Base-by-base conservation (phyloP, 2,888 invertebrate genomes). In the Sesia apiformis region DNA sequence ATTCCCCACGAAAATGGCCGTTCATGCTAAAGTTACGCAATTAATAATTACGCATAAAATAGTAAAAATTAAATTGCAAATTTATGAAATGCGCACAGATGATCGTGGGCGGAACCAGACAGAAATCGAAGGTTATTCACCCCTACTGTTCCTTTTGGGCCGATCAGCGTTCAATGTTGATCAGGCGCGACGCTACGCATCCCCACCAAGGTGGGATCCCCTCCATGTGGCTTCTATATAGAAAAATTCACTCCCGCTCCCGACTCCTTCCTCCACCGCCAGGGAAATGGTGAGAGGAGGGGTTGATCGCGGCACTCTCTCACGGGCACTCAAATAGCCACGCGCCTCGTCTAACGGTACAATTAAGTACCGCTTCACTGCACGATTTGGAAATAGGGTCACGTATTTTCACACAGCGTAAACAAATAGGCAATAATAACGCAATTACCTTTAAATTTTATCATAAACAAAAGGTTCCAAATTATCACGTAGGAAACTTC, bases 131-230 rank as follows among this genome's bases (percentile, higher is more conserved):
- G 88, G 86, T 86, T 85, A 76, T 87, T 88, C 78, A 90, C 89
- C 90, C 90, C 89, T 87, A 83, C 88, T 84, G 78, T 78, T 78
- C 76, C 78, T 81, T 77, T 74, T 73, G 75, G 71, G 73, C 77
- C 77, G 72, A 70, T 70, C 69, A 71, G 70, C 73, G 78, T 23
- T 23, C 23, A 23, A 23, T 23, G 23, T 76, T 76, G 78, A 84
- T 77, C 79, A 78, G 77, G 72, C 72, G 76, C 76, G 70, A 75
- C 84, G 76, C 76, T 70, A 75, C 84, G 82, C 89, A 90, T 88
- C 90, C 89, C 90, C 90, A 86, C 90, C 90, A 84, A 83, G 74
- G 74, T 81, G 82, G 80, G 86, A 87, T 88, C 90, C 90, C 90
- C 90, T 88, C 89, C 90, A 90, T 84, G 74, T 78, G 80, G 76